Evolutionary conservation across 1,140 invertebrate genomes (phyloP).

Genomic region (Elymnias hypermnestra): DNA sequence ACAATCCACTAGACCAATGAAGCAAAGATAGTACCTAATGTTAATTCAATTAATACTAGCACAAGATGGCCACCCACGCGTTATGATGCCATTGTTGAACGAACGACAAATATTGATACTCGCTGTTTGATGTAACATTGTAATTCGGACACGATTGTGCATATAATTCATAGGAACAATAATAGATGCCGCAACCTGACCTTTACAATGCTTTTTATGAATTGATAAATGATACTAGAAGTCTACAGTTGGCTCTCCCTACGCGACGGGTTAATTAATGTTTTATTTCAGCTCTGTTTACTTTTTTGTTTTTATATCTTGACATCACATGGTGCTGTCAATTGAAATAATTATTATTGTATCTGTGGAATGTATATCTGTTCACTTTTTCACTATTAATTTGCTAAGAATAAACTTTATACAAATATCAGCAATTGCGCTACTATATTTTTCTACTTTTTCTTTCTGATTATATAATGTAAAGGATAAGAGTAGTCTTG

Average conservation of each 20-base stretch:
- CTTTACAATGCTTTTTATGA: conserved; percentile 3
- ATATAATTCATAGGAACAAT: conserved; percentile 4
- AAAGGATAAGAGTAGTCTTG: too few species aligned
- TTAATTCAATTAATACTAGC: conserved; percentile 53
- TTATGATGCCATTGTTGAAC: conserved; percentile 43
- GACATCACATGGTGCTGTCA: not conserved
- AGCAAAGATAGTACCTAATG: too few species aligned
- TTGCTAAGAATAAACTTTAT: too few species aligned
- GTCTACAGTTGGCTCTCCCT: not conserved
- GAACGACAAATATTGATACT: conserved; percentile 55
- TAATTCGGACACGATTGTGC: conserved; percentile 6
- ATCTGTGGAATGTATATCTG: too few species aligned
- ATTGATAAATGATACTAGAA: not conserved
- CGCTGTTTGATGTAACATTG: conserved; percentile 9
- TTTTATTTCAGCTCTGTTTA: not conserved
- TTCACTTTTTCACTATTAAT: too few species aligned
- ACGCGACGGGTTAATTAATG: conserved; percentile 1
- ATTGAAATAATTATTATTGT: not conserved
- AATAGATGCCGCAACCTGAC: conserved; percentile 5
- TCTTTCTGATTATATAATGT: too few species aligned
- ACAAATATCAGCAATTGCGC: too few species aligned
- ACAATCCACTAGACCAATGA: too few species aligned
- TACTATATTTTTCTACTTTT: too few species aligned
- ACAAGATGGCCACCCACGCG: conserved; percentile 36
- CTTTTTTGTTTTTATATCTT: not conserved